These are phyloP conservation scores for Portevinia maculata DNA, from an alignment of 2,888 invertebrate genomes.

Conservation along the genomic window DNA sequence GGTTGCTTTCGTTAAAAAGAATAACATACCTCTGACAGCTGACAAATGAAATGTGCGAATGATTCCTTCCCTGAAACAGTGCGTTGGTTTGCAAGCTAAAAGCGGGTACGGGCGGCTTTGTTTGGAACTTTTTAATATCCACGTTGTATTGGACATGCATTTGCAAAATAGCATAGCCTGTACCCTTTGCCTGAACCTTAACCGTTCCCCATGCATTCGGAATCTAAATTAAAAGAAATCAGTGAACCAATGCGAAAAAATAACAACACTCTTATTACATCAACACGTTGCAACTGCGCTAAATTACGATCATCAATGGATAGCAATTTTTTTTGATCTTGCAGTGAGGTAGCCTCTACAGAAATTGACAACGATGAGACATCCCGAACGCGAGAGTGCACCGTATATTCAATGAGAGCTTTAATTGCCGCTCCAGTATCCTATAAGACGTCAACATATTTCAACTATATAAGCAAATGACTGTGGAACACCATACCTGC, in stretches of 20 bases:
- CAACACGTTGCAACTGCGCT: constrained; percentile 88
- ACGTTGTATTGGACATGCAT: constrained; percentile 95
- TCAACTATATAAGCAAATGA: background rate
- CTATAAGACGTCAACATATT: constrained; percentile 82
- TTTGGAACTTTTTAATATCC: constrained; percentile 90
- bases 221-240: constrained; percentile 84
- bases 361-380: constrained; percentile 89
- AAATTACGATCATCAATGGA: constrained; percentile 88
- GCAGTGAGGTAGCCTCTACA: constrained; percentile 90
- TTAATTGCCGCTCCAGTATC: constrained; percentile 93
- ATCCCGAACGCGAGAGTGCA: constrained; percentile 90
- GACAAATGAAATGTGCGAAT: constrained; percentile 92
- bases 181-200: constrained; percentile 93
- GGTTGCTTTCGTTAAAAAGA: too few relatives aligned
- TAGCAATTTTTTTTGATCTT: constrained; percentile 85
- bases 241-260: background rate
- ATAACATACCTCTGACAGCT: constrained; percentile 90
- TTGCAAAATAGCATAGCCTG: constrained; percentile 94
- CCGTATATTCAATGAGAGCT: constrained; percentile 93
- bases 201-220: constrained; percentile 96
- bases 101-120: constrained; percentile 89
- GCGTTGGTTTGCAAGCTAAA: constrained; percentile 89
- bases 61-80: constrained; percentile 91
- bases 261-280: constrained; percentile 83
- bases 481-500: constrained; percentile 83